Base-by-base conservation (phyloP, 1,140 invertebrate species). In the Drosophila santomea region DNA sequence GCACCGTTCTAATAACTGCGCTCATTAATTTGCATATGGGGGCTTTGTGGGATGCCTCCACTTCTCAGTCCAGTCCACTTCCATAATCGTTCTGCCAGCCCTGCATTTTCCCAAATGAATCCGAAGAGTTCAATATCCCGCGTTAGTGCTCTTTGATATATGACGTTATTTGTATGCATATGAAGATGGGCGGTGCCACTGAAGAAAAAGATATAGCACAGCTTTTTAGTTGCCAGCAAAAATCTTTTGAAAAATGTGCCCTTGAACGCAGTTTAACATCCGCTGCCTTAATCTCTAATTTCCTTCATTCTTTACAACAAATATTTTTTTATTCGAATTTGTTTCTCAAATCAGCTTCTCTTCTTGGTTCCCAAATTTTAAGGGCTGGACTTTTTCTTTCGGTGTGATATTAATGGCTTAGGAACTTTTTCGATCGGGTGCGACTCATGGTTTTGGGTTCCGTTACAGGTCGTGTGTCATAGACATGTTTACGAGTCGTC, bases 161-260 rank as follows among this genome's bases (percentile, higher is more conserved):
- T 85, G 80, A 78, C 82, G 78, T 86, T 64, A 82, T 82, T 86
- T 82, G 38, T 76, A 32, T 69, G 66, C 58, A 66, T 38, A 52
- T 52, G 36, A 28, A 35, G 20, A 11, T 3, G 35, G 4, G 23
- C 17, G 12, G 41, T 17, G 41, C 5, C 44, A 71, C 44, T 66
- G 38, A 36, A 15, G 15, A 14, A 69, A 57, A 43, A 43, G 1
- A 10, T 5, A 3, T 0, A 7, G 6, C 1, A 10, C 7, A 15
- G 12, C 15, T 20, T 6, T 15, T 11, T 8, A 44, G 43, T 44
- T 20, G 8, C 1, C 0, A 12, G 12, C 28, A 10, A 43, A 43
- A 43, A 17, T n/a, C 5, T 7, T 43, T 39, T 0, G 0, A 39
- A 0, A 39, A 5, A 39, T 39, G 11, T 39, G 38, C 12, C 38